phyloP scores from a whole-genome alignment of 2,888 invertebrate species.

The Diploptera punctata region DNA sequence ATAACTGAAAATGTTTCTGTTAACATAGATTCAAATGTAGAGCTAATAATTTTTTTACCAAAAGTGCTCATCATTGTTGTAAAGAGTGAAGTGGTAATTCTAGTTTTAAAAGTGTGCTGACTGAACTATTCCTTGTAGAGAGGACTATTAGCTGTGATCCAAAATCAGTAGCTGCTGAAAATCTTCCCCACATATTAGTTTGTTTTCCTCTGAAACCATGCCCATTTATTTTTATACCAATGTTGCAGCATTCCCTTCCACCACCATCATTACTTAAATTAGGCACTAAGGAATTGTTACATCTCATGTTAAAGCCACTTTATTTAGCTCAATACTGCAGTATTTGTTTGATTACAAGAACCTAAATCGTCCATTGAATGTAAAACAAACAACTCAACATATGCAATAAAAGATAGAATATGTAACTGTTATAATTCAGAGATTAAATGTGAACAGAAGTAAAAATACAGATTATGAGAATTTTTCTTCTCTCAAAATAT shows the following conservation, averaged over 20 bases:
- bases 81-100: conserved; percentile 25
- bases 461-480: too few species aligned
- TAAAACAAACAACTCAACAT: too few species aligned
- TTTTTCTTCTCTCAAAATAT: too few species aligned
- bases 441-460: too few species aligned
- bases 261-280: neutral
- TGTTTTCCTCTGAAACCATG: conserved; percentile 8
- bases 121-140: conserved; percentile 25
- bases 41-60: conserved; percentile 63
- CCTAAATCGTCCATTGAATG: too few species aligned
- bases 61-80: conserved; percentile 74
- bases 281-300: conserved; percentile 19
- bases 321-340: too few species aligned
- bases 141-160: conserved; percentile 33
- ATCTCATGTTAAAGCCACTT: too few species aligned
- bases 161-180: conserved; percentile 29
- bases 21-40: conserved; percentile 35
- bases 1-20: conserved; percentile 22
- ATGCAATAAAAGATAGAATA: too few species aligned
- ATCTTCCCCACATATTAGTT: conserved; percentile 19
- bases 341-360: too few species aligned
- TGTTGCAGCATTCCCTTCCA: conserved; percentile 8
- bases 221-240: conserved; percentile 18
- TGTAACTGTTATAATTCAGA: too few species aligned
- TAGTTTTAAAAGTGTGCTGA: conserved; percentile 11